These are phyloP conservation scores for Folsomia candida DNA, from an alignment of 2,888 invertebrate genomes.

Conservation along the genomic window DNA sequence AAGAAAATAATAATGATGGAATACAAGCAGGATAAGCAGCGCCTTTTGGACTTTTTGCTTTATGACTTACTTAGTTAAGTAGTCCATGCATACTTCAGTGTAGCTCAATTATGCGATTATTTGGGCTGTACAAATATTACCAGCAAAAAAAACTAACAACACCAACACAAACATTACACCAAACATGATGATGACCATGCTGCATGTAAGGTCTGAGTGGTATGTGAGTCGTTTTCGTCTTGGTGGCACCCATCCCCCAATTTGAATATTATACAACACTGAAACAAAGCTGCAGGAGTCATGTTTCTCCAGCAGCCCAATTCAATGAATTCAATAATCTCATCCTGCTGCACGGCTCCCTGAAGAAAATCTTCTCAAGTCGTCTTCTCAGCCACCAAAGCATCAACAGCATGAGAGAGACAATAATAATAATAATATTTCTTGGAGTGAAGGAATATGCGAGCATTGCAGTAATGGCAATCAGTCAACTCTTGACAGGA, in stretches of 20 bases:
- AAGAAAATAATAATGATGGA: not conserved
- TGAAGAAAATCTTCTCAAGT: not conserved
- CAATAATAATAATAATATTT: not conserved
- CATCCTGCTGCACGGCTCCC: not conserved
- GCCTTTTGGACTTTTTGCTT: not conserved
- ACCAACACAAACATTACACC: not conserved
- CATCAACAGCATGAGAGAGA: not conserved
- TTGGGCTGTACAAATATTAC: constrained; percentile 11
- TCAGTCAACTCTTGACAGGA: constrained; percentile 16
- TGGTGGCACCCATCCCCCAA: not conserved
- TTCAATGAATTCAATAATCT: too few species aligned
- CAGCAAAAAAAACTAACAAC: constrained; percentile 6
- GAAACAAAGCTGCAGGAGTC: not conserved
- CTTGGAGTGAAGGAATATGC: not conserved
- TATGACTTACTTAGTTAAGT: not conserved
- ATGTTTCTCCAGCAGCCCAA: too few species aligned
- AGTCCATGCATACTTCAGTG: not conserved
- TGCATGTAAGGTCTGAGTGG: not conserved
- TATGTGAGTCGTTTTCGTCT: not conserved
- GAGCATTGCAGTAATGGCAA: constrained; percentile 1
- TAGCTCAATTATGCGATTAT: constrained; percentile 3
- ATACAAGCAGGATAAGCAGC: not conserved
- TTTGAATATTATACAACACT: not conserved
- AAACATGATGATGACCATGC: not conserved
- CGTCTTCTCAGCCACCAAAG: not conserved